These are phyloP conservation scores for Ochropacha duplaris DNA, from an alignment of 2,888 invertebrate genomes.

Conservation along the genomic window DNA sequence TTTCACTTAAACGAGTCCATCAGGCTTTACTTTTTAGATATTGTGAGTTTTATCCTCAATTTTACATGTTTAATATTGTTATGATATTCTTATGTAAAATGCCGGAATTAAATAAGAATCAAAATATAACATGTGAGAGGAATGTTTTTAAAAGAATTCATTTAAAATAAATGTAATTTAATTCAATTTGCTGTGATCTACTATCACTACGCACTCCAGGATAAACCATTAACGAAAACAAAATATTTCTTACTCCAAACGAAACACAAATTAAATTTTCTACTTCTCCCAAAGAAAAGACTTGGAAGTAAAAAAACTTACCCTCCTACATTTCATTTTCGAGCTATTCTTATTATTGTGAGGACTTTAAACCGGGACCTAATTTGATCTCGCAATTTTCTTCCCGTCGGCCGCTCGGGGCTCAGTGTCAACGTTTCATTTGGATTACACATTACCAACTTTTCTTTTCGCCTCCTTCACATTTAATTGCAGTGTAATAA, in stretches of 20 bases:
- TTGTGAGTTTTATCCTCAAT: conserved; percentile 31
- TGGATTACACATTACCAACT: conserved; percentile 61
- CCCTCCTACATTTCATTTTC: conserved; percentile 52
- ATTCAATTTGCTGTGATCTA: neutral
- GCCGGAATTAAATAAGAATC: neutral
- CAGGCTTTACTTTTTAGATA: conserved; percentile 36
- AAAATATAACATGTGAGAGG: neutral
- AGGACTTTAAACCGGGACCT: conserved; percentile 63
- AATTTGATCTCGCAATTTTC: conserved; percentile 78
- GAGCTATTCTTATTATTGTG: conserved; percentile 64
- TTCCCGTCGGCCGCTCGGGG: conserved; percentile 58
- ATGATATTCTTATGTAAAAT: neutral
- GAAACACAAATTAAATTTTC: conserved; percentile 30
- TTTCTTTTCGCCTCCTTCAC: conserved; percentile 19
- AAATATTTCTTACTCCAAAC: conserved; percentile 1
- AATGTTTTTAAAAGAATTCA: no score
- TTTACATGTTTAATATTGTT: conserved; percentile 24
- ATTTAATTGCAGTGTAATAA: conserved; percentile 24
- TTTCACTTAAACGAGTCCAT: conserved; percentile 50
- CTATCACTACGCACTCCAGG: neutral
- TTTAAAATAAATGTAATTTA: neutral
- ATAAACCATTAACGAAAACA: neutral
- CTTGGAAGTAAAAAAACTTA: conserved; percentile 23
- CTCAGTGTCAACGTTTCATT: conserved; percentile 77
- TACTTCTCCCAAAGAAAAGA: conserved; percentile 14